Percentiles rank a stretch among this genome's conserved stretches.
phyloP scores from a whole-genome alignment of 2,888 invertebrate species.

The Orthosia cruda region DNA sequence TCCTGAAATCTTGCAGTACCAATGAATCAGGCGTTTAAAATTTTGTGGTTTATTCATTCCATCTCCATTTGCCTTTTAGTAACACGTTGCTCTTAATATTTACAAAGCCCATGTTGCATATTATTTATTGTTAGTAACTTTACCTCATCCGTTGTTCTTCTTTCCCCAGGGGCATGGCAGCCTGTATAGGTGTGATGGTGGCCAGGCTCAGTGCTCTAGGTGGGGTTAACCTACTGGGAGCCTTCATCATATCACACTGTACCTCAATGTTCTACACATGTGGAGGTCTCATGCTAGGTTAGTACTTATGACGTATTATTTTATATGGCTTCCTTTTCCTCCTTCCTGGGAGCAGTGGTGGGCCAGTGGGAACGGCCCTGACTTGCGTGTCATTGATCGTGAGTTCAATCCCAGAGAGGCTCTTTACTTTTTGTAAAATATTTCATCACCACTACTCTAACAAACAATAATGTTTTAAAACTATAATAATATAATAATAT shows the following conservation, averaged over 20 bases:
- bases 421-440: too few species aligned
- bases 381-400: too few species aligned
- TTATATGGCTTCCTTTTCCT: too few species aligned
- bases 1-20: not conserved
- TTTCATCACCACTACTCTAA: too few species aligned
- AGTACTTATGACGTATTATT: constrained; percentile 27
- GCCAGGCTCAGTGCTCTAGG: constrained; percentile 74
- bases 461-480: too few species aligned
- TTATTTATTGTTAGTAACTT: not conserved
- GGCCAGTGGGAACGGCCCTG: too few species aligned
- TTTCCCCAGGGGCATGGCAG: constrained; percentile 76
- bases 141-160: not conserved
- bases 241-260: constrained; percentile 75
- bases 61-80: too few species aligned
- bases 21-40: not conserved
- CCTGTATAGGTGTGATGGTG: constrained; percentile 78
- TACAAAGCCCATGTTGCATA: not conserved
- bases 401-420: too few species aligned
- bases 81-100: constrained; percentile 19
- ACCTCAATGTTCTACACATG: constrained; percentile 71
- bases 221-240: constrained; percentile 75
- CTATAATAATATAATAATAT: too few species aligned
- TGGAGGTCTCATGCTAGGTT: constrained; percentile 71
- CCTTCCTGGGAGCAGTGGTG: too few species aligned
- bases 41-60: too few species aligned